These are phyloP conservation scores for Salvelinus sp. DNA, from an alignment of 2,113 vertebrate species.

Conservation along the genomic window DNA sequence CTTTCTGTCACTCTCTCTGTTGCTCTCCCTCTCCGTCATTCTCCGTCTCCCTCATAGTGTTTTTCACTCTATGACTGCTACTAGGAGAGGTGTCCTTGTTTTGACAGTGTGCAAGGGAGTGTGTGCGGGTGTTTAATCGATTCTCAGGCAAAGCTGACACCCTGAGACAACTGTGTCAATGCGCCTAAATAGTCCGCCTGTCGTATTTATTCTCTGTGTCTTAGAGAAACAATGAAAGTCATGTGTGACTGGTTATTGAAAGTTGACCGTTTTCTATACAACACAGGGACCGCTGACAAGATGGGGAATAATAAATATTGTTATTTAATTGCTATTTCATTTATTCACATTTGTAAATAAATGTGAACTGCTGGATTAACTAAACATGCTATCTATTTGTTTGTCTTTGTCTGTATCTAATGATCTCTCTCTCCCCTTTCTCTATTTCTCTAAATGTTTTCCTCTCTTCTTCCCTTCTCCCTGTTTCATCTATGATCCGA, in stretches of 20 bases:
- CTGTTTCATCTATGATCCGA: conserved; percentile 76
- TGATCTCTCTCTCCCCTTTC: background rate
- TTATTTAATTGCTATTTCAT: no score
- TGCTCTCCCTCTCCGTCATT: background rate
- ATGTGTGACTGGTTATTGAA: background rate
- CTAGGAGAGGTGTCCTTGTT: conserved; percentile 10
- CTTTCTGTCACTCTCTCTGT: background rate
- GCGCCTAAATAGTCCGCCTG: conserved; percentile 27
- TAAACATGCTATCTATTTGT: no score
- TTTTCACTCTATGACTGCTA: no score
- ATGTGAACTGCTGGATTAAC: no score
- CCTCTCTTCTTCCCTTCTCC: conserved; percentile 11
- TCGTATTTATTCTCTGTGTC: background rate
- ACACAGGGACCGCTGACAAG: no score
- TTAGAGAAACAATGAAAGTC: background rate
- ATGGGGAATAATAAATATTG: no score
- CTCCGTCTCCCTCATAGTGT: background rate
- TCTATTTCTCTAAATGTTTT: background rate
- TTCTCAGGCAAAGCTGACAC: conserved; percentile 27
- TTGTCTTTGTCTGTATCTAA: background rate
- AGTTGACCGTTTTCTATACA: no score
- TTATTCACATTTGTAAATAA: no score
- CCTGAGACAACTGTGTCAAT: conserved; percentile 28
- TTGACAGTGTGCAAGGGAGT: background rate
- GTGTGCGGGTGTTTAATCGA: conserved; percentile 28